Evolutionary conservation across 2,113 vertebrate species (phyloP), one percentile per base, ranked within the genome.

Genomic region (Carettochelys insculpta): DNA sequence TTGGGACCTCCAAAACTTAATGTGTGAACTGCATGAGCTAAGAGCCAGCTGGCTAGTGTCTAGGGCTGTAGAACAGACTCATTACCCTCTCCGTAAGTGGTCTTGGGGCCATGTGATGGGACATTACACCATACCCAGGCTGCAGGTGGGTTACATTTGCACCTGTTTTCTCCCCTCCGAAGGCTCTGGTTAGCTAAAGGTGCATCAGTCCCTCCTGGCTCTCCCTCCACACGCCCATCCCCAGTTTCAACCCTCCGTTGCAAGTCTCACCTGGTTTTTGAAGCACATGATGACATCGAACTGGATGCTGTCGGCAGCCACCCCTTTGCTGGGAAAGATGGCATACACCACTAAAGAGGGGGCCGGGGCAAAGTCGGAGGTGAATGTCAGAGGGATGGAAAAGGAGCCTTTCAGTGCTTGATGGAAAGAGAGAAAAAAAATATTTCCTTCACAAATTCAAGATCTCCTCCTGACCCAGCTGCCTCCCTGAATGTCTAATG

Each of bases 251-350:
- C n/a, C 22, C 6, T 1, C 25, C 53, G 6, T 12, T 48, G 1
- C 41, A 51, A 73, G 48, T 54, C 91, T 97, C 86, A 99, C 98
- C 98, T 98, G 97, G 88, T 98, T 97, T 77, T 90, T 92, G 87
- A 99, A 99, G 93, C 98, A 99, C 92, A 98, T 97, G 91, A 98
- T 97, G 1, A 97, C 96, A 34, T 96, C 43, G 52, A 99, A 98
- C 14, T 51, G 94, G 17, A 82, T 92, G 85, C 92, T 98, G 90
- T 98, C 92, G 24, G 98, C 98, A 27, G 98, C 89, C 41, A 99
- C 90, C 1, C 90, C 97, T 91, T 98, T 95, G 2, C 5, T 97
- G 83, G 98, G 98, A 17, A 99, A 98, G 80, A 98, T 84, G 53
- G 96, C 41, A 0, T 98, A 99, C 4, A 95, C 97, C 86, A 99